Percentiles rank a stretch among this genome's conserved stretches.
These are phyloP conservation scores for Halesus radiatus DNA, from an alignment of 1,140 invertebrate species.

Conservation along the genomic window DNA sequence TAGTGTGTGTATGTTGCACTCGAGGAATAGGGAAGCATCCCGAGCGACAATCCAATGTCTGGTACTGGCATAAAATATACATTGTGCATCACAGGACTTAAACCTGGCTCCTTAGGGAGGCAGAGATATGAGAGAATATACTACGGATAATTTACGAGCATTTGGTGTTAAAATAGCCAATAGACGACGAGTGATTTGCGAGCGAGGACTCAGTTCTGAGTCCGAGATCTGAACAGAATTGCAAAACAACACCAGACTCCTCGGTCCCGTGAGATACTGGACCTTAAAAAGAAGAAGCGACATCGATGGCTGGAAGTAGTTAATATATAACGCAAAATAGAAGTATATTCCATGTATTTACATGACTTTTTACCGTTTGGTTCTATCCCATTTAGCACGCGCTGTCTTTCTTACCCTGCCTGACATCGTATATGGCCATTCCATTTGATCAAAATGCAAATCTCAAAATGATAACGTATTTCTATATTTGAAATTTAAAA, in stretches of 20 bases:
- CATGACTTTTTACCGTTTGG: too few species aligned
- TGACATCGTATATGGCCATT: too few species aligned
- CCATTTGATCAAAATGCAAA: too few species aligned
- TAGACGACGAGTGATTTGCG: slow-evolving; percentile 52
- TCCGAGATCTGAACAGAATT: neutral
- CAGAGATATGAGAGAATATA: slow-evolving; percentile 9
- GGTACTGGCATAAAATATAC: neutral
- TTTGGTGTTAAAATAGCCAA: slow-evolving; percentile 52
- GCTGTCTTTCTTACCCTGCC: too few species aligned
- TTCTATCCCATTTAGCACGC: too few species aligned
- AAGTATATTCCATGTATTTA: too few species aligned
- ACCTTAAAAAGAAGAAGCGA: too few species aligned
- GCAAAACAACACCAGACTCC: neutral
- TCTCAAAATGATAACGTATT: too few species aligned
- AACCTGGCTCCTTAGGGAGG: neutral
- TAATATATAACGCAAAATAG: too few species aligned
- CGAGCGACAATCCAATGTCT: neutral
- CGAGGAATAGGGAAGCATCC: neutral
- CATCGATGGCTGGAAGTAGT: too few species aligned
- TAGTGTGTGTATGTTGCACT: too few species aligned
- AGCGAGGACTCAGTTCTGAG: slow-evolving; percentile 2
- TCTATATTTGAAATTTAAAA: too few species aligned
- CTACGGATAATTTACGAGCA: slow-evolving; percentile 46
- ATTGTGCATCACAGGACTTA: neutral
- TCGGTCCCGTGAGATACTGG: neutral